Conservation (phyloP, 2,888 invertebrate species). For the Athripsodes cinereus region DNA sequence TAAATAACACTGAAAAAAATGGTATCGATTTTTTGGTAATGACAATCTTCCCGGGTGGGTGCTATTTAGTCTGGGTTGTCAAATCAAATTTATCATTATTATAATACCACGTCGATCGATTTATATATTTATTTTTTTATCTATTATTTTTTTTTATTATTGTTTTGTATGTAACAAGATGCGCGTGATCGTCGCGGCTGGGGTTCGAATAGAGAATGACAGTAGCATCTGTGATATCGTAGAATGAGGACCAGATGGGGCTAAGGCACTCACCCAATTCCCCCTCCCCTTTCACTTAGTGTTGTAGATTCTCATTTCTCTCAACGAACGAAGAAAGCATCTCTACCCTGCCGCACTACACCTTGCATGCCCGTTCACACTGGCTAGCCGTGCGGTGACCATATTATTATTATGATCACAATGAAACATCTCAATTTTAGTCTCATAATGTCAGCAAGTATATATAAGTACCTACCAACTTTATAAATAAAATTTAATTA, state of each 20-base stretch:
- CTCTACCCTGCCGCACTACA: constrained; percentile 7
- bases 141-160: not conserved
- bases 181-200: constrained; percentile 17
- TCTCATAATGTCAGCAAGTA: too few species aligned
- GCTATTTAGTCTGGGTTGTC: not conserved
- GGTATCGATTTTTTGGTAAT: too few species aligned
- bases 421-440: too few species aligned
- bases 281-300: constrained; percentile 8
- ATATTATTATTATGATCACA: not conserved
- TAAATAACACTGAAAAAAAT: not conserved
- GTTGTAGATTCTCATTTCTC: constrained; percentile 15
- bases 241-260: constrained; percentile 8
- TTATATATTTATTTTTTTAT: not conserved
- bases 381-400: not conserved
- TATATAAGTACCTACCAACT: too few species aligned
- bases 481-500: too few species aligned
- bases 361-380: constrained; percentile 1
- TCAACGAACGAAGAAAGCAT: constrained; percentile 15
- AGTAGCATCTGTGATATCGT: constrained; percentile 19
- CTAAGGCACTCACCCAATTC: constrained; percentile 12
- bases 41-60: not conserved
- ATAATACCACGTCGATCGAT: not conserved
- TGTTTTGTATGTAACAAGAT: not conserved
- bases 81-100: not conserved
- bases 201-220: constrained; percentile 23